A percentile compares a stretch with the other conserved stretches of the same genome.
Conservation (phyloP, 1,140 invertebrate species). For the Calephelis nemesis region DNA sequence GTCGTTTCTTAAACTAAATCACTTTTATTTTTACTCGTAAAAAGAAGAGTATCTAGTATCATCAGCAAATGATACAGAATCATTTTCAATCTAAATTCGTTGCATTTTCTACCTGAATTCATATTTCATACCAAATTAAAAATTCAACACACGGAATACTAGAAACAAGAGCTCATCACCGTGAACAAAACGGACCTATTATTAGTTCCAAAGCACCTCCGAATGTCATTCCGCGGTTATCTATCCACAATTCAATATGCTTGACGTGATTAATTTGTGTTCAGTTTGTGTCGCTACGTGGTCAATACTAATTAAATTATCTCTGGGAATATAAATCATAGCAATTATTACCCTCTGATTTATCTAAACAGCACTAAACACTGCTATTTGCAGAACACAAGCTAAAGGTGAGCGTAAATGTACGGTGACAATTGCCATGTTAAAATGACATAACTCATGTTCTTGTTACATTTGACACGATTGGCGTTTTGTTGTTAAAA, state of each 20-base stretch:
- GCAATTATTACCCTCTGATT: conserved; percentile 49
- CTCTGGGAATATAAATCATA: conserved; percentile 43
- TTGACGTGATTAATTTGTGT: conserved; percentile 51
- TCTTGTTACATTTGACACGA: no score
- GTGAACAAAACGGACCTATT: conserved; percentile 14
- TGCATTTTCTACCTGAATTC: no score
- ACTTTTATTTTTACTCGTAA: no score
- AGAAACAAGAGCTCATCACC: background rate
- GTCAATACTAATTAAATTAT: conserved; percentile 48
- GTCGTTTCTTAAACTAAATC: no score
- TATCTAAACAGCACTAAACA: conserved; percentile 34
- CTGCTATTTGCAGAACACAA: conserved; percentile 30
- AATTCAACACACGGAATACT: background rate
- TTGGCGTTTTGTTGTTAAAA: no score
- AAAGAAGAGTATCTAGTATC: no score
- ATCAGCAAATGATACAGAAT: no score
- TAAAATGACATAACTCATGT: no score
- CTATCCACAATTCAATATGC: conserved; percentile 35
- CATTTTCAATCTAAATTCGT: no score
- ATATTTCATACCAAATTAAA: no score
- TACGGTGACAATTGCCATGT: background rate
- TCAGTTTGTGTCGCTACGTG: conserved; percentile 41
- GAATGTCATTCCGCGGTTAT: conserved; percentile 17
- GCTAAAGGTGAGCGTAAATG: conserved; percentile 30
- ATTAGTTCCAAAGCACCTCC: conserved; percentile 18